These are phyloP conservation scores for Tadarida brasiliensis DNA, from an alignment of 2,797 vertebrate species.

Conservation along the genomic window DNA sequence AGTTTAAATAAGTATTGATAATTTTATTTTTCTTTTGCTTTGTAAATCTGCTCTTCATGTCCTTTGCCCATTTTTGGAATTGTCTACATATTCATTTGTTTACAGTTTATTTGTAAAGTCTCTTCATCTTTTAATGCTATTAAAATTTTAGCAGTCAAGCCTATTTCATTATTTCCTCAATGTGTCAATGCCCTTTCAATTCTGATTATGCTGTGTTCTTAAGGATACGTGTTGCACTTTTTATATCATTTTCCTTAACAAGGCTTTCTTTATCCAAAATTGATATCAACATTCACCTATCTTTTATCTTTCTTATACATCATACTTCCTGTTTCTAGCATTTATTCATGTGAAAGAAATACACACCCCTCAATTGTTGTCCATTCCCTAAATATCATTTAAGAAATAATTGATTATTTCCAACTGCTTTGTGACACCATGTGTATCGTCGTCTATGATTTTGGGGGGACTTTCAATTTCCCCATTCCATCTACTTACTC, in stretches of 20 bases:
- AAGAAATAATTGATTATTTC: background rate
- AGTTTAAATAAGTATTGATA: background rate
- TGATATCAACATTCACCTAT: background rate
- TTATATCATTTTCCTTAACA: background rate
- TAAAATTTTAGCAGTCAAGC: background rate
- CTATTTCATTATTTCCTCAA: background rate
- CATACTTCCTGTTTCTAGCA: background rate
- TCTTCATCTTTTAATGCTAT: background rate
- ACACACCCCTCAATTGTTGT: background rate
- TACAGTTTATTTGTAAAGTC: background rate
- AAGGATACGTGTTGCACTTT: background rate
- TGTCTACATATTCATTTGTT: background rate
- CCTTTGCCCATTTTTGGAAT: background rate
- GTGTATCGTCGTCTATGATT: background rate
- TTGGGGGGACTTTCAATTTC: background rate
- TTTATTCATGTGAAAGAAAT: background rate
- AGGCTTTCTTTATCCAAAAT: background rate
- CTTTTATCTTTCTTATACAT: background rate
- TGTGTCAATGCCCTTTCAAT: background rate
- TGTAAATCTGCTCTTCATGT: background rate
- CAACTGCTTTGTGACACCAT: background rate
- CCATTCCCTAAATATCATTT: background rate
- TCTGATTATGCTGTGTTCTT: background rate
- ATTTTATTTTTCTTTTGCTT: background rate
- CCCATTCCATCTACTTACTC: background rate